These are phyloP conservation scores for Phania funesta DNA, from an alignment of 2,888 invertebrate genomes.

Conservation along the genomic window DNA sequence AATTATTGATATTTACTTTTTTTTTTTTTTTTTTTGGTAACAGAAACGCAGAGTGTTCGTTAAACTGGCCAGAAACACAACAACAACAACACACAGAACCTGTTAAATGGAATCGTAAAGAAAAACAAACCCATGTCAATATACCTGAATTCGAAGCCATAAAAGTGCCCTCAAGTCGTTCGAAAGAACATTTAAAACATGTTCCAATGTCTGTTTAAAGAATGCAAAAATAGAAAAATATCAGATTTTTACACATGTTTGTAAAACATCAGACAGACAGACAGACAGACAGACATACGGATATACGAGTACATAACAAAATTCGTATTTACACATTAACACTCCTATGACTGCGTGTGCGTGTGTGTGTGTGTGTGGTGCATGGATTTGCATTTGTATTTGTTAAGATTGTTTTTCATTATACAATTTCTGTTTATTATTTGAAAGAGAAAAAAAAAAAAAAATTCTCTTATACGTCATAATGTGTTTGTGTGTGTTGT, in stretches of 20 bases:
- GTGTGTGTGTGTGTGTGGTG: background rate
- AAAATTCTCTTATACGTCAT: slow-evolving; percentile 21
- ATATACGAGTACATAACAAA: background rate
- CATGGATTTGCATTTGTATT: slow-evolving; percentile 12
- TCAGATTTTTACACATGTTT: slow-evolving; percentile 31
- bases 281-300: background rate
- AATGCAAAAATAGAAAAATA: background rate
- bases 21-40: background rate
- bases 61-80: background rate
- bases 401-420: slow-evolving; percentile 23
- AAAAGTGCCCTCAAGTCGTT: slow-evolving; percentile 34
- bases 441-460: background rate
- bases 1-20: slow-evolving; percentile 27
- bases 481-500: no score
- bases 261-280: background rate
- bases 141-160: slow-evolving; percentile 57
- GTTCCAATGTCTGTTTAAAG: slow-evolving; percentile 22
- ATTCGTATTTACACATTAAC: no score
- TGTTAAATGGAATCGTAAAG: background rate
- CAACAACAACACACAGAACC: no score
- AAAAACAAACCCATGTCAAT: slow-evolving; percentile 52
- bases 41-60: background rate
- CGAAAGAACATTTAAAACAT: slow-evolving; percentile 35
- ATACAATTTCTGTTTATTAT: slow-evolving; percentile 4
- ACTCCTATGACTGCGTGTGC: background rate